phyloP scores from a whole-genome alignment of 2,888 invertebrate species.

The Barypeithes pellucidus region DNA sequence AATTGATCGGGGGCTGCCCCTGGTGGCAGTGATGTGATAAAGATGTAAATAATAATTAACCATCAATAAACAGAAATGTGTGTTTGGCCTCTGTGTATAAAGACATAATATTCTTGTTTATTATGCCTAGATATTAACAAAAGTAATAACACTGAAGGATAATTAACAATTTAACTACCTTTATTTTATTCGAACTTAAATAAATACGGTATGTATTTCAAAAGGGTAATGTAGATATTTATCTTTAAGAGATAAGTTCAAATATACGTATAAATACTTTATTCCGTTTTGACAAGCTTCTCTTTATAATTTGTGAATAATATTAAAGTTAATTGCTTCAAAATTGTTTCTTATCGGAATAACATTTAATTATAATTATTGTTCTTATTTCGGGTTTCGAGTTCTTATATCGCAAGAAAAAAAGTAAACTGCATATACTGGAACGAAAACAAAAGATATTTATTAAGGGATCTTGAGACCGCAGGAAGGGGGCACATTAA shows the following conservation, averaged over 20 bases:
- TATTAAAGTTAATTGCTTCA: neutral
- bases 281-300: neutral
- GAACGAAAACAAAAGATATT: too few species aligned
- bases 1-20: too few species aligned
- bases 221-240: neutral
- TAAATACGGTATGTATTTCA: neutral
- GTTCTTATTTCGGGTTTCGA: too few species aligned
- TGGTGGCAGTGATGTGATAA: too few species aligned
- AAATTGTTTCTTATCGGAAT: neutral
- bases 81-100: too few species aligned
- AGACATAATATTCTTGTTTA: neutral
- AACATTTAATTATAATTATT: too few species aligned
- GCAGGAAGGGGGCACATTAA: too few species aligned
- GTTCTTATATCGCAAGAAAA: too few species aligned
- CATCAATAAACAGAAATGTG: too few species aligned
- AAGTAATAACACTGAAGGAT: neutral
- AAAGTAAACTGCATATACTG: too few species aligned
- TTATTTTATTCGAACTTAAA: neutral
- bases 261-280: neutral
- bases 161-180: neutral
- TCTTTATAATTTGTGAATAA: neutral
- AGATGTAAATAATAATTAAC: too few species aligned
- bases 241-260: neutral
- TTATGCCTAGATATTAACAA: neutral
- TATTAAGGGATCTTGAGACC: too few species aligned